A percentile compares a stretch with the other conserved stretches of the same genome.
Conservation (phyloP, 1,140 invertebrate genomes). For the Zaprionus camerounensis region DNA sequence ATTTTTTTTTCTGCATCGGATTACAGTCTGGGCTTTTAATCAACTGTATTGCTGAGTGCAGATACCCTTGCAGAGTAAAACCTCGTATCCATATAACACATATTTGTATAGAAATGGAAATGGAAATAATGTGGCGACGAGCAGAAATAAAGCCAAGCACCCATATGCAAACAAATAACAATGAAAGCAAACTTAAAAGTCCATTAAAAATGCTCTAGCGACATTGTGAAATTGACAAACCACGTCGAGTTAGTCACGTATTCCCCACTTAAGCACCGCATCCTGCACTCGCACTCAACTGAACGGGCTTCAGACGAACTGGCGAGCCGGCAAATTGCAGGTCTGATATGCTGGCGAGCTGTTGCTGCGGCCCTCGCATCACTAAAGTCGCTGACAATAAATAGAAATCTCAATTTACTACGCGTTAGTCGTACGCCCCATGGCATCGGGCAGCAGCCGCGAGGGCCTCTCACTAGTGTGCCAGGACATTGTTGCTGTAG, state of each 20-base stretch:
- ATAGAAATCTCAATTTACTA: slow-evolving; percentile 82
- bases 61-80: not conserved
- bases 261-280: slow-evolving; percentile 1
- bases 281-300: not conserved
- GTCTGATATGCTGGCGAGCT: not conserved
- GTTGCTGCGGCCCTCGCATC: slow-evolving; percentile 30
- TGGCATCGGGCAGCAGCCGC: slow-evolving; percentile 21
- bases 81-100: not conserved
- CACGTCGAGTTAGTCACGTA: slow-evolving; percentile 62
- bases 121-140: slow-evolving; percentile 22
- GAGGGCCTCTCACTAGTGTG: not conserved
- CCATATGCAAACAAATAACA: slow-evolving; percentile 56
- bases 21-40: not conserved
- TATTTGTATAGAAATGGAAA: slow-evolving; percentile 14
- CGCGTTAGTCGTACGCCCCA: slow-evolving; percentile 61
- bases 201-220: slow-evolving; percentile 77
- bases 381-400: slow-evolving; percentile 67
- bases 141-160: slow-evolving; percentile 29
- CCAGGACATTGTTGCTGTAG: slow-evolving; percentile 24
- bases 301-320: not conserved
- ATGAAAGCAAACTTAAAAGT: slow-evolving; percentile 80
- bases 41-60: not conserved
- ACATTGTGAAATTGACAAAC: slow-evolving; percentile 72
- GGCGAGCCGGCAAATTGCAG: not conserved
- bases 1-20: not conserved